Evolutionary conservation across 2,113 vertebrate genomes (phyloP).

Genomic region (Gavialis gangeticus): DNA sequence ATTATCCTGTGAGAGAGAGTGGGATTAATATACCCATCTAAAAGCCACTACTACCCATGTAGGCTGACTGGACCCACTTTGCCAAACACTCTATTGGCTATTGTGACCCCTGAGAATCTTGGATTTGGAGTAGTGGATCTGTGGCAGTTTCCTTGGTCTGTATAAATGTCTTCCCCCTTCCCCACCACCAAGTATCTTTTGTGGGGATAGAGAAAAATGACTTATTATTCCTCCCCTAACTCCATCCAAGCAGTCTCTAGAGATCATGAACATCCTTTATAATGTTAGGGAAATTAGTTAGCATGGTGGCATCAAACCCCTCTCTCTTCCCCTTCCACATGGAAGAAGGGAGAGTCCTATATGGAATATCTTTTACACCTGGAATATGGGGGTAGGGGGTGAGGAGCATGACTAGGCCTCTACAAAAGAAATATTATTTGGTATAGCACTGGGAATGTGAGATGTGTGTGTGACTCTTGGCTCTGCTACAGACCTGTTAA

Average conservation of each 20-base stretch:
- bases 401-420: not conserved
- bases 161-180: not conserved
- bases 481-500: not conserved
- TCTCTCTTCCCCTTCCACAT: not conserved
- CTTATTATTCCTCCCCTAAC: not conserved
- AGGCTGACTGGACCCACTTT: not conserved
- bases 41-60: not conserved
- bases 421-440: not conserved
- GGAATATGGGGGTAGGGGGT: not conserved
- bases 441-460: not conserved
- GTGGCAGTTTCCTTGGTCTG: not conserved
- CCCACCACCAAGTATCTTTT: not conserved
- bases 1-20: not conserved
- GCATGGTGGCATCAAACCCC: not conserved
- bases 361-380: accelerated
- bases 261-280: not conserved
- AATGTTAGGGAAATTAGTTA: not conserved
- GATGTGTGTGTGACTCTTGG: not conserved
- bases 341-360: not conserved
- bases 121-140: not conserved
- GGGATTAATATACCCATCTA: not conserved
- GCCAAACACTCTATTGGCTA: not conserved
- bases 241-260: not conserved
- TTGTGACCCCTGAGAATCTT: not conserved
- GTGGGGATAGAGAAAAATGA: not conserved